Base-by-base conservation (phyloP, 2,888 invertebrate species). In the Lepidocyrtoides sp. region DNA sequence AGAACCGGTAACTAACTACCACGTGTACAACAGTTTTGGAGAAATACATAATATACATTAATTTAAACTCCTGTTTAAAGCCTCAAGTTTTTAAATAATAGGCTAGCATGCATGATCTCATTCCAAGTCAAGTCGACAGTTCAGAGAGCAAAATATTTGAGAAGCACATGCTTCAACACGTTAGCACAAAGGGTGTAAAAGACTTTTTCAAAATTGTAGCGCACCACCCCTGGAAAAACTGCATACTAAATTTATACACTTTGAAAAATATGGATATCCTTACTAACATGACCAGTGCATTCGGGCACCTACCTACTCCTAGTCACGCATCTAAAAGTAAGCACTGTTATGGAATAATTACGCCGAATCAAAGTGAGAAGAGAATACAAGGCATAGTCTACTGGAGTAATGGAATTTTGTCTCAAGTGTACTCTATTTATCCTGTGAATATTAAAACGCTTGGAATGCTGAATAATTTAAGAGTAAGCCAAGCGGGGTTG, bases 401-500 rank as follows among this genome's bases (percentile, higher is more conserved):
- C 26, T 92, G 93, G 83, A 79, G 75, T 29, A 44, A 83, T 41
- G 91, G 89, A 10, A 63, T 57, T 10, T 82, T 93, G 0, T 29
- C 85, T 0, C 82, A 86, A n/a, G 54, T 93, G 12, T 93, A 93
- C 77, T 91, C 89, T 10, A 85, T 92, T 48, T 92, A 89, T 36
- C 92, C 93, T 0, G 51, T 93, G 4, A 92, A 93, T 63, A 77
- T 93, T 14, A 93, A 92, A 63, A 75, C 81, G 0, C 54, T 93
- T 0, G 93, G 92, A n/a, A 57, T 60, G 14, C 10, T 89, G 2
- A 41, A 7, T 14, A 26, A 83, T 26, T 41, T 89, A 23, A n/a
- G 41, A 32, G 89, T 89, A 51, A 8, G 36, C 36, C n/a, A n/a
- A n/a, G n/a, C n/a, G n/a, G n/a, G n/a, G n/a, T n/a, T n/a, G n/a